A percentile compares a stretch with the other conserved stretches of the same genome.
Evolutionary conservation across 2,113 vertebrate species (phyloP).

Genomic region (Puntigrus tetrazona): DNA sequence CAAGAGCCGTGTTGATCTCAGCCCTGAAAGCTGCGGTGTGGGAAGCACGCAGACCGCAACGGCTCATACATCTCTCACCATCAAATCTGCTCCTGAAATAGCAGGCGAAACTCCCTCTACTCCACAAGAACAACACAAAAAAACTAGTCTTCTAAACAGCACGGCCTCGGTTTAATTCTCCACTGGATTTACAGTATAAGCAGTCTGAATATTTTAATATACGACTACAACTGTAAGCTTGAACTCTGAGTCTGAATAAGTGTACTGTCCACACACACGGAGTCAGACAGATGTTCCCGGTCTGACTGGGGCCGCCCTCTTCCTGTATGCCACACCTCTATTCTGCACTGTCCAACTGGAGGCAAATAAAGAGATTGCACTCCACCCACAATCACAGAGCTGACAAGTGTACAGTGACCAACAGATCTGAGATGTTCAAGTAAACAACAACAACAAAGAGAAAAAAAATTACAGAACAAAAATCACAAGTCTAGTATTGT

Average conservation of each 20-base stretch:
- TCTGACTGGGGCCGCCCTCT: conserved; percentile 17
- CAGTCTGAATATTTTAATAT: not conserved
- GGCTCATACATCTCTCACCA: conserved; percentile 27
- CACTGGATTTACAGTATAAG: conserved; percentile 4
- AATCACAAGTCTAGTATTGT: not conserved
- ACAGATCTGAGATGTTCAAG: not conserved
- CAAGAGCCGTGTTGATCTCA: conserved; percentile 27
- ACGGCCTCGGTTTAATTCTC: not conserved
- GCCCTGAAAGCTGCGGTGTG: conserved; percentile 14
- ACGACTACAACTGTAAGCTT: not conserved
- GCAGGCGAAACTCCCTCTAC: conserved; percentile 9
- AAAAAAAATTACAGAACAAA: not conserved
- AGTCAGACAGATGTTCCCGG: conserved; percentile 52
- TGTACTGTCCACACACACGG: conserved; percentile 23
- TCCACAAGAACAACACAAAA: conserved; percentile 28
- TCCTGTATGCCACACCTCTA: conserved; percentile 20
- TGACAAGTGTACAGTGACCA: not conserved
- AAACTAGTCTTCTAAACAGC: not conserved
- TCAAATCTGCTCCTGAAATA: conserved; percentile 32
- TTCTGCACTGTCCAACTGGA: conserved; percentile 16
- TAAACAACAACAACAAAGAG: not conserved
- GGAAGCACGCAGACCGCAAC: conserved; percentile 19
- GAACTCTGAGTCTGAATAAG: conserved; percentile 28
- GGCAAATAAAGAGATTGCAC: not conserved
- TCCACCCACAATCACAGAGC: conserved; percentile 21